These are phyloP conservation scores for Tachina lurida DNA, from an alignment of 2,888 invertebrate species.

Conservation along the genomic window DNA sequence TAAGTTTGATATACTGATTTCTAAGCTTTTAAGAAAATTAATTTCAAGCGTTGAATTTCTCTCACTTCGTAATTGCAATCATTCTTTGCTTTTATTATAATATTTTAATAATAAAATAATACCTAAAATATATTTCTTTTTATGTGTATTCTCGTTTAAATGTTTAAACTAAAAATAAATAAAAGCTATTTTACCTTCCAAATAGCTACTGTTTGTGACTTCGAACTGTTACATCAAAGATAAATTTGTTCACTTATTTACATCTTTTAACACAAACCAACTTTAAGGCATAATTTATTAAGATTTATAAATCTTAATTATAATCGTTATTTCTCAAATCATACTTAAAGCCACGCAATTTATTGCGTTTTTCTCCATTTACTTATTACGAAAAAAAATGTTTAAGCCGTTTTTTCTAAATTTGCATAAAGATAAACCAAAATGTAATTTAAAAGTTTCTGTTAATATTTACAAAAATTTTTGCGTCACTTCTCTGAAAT, in stretches of 20 bases:
- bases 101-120: no score
- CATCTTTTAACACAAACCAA: neutral
- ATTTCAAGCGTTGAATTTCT: no score
- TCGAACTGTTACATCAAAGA: conserved; percentile 35
- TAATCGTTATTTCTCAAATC: conserved; percentile 18
- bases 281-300: conserved; percentile 23
- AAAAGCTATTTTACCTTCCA: neutral
- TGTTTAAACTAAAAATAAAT: neutral
- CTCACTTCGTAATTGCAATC: no score
- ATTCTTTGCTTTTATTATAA: no score
- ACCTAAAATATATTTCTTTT: neutral
- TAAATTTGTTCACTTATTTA: conserved; percentile 25
- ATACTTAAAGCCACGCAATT: conserved; percentile 32
- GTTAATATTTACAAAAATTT: conserved; percentile 11
- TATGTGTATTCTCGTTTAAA: neutral
- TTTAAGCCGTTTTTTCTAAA: neutral
- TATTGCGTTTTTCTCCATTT: neutral
- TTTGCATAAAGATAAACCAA: conserved; percentile 42
- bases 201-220: neutral
- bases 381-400: neutral
- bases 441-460: conserved; percentile 22
- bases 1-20: no score
- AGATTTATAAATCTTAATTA: no score
- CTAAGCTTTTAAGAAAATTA: no score
- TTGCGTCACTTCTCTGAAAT: conserved; percentile 10